Evolutionary conservation across 2,113 vertebrate genomes (phyloP), one percentile per base, ranked within the genome.

Genomic region (Nesoenas mayeri): DNA sequence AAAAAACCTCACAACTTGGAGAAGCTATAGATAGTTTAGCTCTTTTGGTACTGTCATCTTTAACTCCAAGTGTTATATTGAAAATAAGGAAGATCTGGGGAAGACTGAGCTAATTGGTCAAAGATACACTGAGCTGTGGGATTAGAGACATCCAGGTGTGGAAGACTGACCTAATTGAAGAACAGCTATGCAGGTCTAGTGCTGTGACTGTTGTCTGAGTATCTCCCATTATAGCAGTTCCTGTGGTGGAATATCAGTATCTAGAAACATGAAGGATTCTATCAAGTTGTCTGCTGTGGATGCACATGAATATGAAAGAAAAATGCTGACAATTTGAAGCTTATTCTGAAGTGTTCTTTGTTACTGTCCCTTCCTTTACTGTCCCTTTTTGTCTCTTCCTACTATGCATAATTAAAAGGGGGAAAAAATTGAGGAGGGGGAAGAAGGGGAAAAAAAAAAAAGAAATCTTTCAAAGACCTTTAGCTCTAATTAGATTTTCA

Each of bases 401-500:
- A 58, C n/a, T 56, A 67, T 94, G 86, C 26, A 44, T 92, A 93
- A 90, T 91, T 96, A 65, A 88, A 91, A 78, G 21, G 12, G 29
- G 12, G 31, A 12, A 61, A 51, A 67, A 50, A 57, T 12, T 10
- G 12, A 7, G 47, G 36, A 21, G 6, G 12, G 17, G 4, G 34
- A 50, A 51, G 34, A 36, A 42, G 12, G 11, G 10, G 7, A 15
- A 12, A 12, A 6, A 9, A 24, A 54, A 24, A 17, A 6, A 22
- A 31, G 3, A 91, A 67, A 60, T 92, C 26, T 79, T 93, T 86
- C 61, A 61, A 85, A 84, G 73, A 79, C 94, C 90, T 95, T 91
- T 89, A 67, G 40, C 69, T 94, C 51, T 89, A 92, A 96, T 96
- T 96, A 96, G 91, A 82, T 97, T 97, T 97, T 89, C 89, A 95